Evolutionary conservation across 1,140 invertebrate genomes (phyloP).

Genomic region (Trichoplusia ni): DNA sequence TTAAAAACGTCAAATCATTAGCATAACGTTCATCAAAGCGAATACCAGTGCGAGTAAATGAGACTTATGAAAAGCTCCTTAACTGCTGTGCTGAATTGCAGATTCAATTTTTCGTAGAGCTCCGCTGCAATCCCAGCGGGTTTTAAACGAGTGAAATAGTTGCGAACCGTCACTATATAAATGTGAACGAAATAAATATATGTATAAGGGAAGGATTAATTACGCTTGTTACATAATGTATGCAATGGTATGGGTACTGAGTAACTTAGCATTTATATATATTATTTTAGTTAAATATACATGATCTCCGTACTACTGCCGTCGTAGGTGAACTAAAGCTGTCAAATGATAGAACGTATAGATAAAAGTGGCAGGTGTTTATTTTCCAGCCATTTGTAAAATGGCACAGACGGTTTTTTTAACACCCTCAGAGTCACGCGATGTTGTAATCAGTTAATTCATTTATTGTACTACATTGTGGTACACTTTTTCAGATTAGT

Average conservation of each 20-base stretch:
- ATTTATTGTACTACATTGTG: too few relatives aligned
- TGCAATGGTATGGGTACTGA: too few relatives aligned
- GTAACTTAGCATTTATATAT: too few relatives aligned
- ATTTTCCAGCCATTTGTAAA: slow-evolving; percentile 10
- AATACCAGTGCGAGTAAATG: slow-evolving; percentile 40
- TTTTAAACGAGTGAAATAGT: slow-evolving; percentile 33
- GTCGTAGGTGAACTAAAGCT: background rate
- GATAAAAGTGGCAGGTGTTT: slow-evolving; percentile 20
- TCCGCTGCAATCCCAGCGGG: slow-evolving; percentile 29
- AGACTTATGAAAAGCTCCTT: slow-evolving; percentile 41
- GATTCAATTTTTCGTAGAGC: slow-evolving; percentile 48
- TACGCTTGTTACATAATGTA: too few relatives aligned
- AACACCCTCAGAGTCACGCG: slow-evolving; percentile 9
- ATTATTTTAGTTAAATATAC: too few relatives aligned
- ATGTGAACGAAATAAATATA: too few relatives aligned
- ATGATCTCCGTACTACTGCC: too few relatives aligned
- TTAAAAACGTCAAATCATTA: background rate
- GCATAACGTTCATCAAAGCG: slow-evolving; percentile 23
- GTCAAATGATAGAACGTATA: background rate
- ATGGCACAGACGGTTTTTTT: background rate
- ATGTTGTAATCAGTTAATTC: slow-evolving; percentile 6
- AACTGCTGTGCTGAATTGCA: slow-evolving; percentile 40
- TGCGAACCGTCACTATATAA: background rate
- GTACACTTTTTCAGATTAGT: too few relatives aligned
- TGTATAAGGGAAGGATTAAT: background rate